These are phyloP conservation scores for Oxyura jamaicensis DNA, from an alignment of 2,113 vertebrate species.

Conservation along the genomic window DNA sequence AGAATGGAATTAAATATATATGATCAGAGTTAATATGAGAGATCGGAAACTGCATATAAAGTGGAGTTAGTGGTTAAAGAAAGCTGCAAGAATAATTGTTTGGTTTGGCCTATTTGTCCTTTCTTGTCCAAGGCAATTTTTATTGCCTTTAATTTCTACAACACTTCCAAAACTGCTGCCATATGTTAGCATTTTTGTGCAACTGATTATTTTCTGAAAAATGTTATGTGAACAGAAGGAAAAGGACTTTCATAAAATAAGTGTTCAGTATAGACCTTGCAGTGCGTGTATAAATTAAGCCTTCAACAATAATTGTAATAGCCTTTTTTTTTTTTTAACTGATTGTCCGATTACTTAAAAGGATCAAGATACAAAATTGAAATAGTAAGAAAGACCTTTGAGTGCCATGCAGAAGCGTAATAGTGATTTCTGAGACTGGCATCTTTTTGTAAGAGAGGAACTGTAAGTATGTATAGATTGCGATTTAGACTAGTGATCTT, in stretches of 20 bases:
- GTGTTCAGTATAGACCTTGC: constrained; percentile 33
- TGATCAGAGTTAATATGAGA: constrained; percentile 78
- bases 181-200: constrained; percentile 67
- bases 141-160: constrained; percentile 70
- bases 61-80: constrained; percentile 64
- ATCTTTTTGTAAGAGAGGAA: constrained; percentile 15
- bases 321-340: constrained; percentile 42
- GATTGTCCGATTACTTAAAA: constrained; percentile 64
- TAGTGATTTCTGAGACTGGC: constrained; percentile 19
- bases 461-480: not conserved
- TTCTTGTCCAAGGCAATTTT: constrained; percentile 70
- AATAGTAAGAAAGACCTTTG: constrained; percentile 34
- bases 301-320: constrained; percentile 58
- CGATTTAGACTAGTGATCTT: not conserved
- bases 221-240: constrained; percentile 54
- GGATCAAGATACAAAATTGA: constrained; percentile 42
- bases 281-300: constrained; percentile 55
- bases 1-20: constrained; percentile 85
- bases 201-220: constrained; percentile 70
- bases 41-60: constrained; percentile 67
- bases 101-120: constrained; percentile 68
- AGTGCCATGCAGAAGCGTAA: constrained; percentile 15
- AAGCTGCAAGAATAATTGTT: constrained; percentile 72
- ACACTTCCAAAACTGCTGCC: constrained; percentile 45
- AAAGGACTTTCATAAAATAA: constrained; percentile 43